Evolutionary conservation across 1,140 invertebrate genomes (phyloP).

Genomic region (Polypedilum vanderplanki): DNA sequence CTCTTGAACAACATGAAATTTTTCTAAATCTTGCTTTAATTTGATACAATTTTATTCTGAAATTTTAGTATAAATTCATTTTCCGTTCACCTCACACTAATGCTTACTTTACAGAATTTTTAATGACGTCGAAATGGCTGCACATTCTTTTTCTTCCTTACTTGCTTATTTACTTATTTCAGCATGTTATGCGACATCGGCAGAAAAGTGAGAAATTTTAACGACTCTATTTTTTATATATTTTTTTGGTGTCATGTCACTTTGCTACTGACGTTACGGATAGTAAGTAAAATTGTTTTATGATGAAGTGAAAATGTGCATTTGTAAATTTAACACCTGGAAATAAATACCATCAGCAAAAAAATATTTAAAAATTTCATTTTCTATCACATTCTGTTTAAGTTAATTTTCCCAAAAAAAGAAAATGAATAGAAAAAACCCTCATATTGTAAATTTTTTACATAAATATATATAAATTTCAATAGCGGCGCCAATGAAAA

Average conservation of each 20-base stretch:
- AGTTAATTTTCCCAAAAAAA: too few species aligned
- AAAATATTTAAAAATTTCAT: too few species aligned
- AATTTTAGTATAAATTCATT: not conserved
- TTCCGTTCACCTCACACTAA: not conserved
- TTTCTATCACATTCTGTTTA: too few species aligned
- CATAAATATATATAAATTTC: not conserved
- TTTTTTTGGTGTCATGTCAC: conserved; percentile 1
- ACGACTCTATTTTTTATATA: conserved; percentile 20
- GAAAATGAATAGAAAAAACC: not conserved
- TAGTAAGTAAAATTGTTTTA: not conserved
- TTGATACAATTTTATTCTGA: too few species aligned
- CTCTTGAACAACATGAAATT: too few species aligned
- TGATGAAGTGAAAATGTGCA: not conserved
- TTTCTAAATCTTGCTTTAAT: too few species aligned
- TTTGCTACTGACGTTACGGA: not conserved
- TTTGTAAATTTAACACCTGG: conserved; percentile 4
- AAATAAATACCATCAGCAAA: not conserved
- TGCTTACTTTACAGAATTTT: conserved; percentile 22
- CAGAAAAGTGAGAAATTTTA: conserved; percentile 26
- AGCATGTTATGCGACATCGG: not conserved
- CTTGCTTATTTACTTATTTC: not conserved
- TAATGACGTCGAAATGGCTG: conserved; percentile 4
- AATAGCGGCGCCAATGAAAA: not conserved
- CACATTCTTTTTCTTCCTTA: not conserved
- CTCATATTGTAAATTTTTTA: conserved; percentile 6